These are phyloP conservation scores for Lethrus apterus DNA, from an alignment of 1,140 invertebrate species.

Conservation along the genomic window DNA sequence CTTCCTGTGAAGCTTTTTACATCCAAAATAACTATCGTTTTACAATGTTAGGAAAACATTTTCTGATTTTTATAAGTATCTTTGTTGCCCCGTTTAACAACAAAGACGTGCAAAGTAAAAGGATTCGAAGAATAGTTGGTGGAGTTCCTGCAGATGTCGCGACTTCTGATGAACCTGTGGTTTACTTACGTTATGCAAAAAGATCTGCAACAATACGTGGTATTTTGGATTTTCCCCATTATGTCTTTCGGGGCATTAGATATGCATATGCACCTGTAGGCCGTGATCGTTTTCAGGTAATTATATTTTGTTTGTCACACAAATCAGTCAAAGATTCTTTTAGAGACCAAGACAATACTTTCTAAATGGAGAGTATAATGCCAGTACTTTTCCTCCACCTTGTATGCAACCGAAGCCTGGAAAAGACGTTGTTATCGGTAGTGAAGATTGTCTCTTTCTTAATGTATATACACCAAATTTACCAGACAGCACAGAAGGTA, in stretches of 20 bases:
- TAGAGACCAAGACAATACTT: conserved; percentile 45
- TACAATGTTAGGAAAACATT: no score
- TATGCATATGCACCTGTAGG: conserved; percentile 65
- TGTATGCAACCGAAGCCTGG: conserved; percentile 49
- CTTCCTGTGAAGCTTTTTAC: no score
- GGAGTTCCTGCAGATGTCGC: conserved; percentile 48
- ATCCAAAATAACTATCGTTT: no score
- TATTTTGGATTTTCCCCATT: conserved; percentile 44
- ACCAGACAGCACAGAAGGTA: conserved; percentile 44
- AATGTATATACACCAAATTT: conserved; percentile 70
- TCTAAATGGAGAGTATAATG: conserved; percentile 48
- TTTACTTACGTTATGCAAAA: conserved; percentile 48
- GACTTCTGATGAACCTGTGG: conserved; percentile 52
- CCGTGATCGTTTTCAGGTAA: conserved; percentile 56
- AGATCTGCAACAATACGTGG: conserved; percentile 47
- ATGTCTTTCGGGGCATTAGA: conserved; percentile 60
- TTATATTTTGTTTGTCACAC: no score
- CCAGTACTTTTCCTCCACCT: conserved; percentile 45
- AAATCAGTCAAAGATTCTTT: conserved; percentile 1
- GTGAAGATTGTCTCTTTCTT: conserved; percentile 73
- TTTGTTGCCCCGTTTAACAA: not conserved
- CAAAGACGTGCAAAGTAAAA: conserved; percentile 13
- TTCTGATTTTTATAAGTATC: not conserved
- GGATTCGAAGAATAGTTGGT: conserved; percentile 52
- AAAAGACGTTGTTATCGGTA: conserved; percentile 43